phyloP scores from a whole-genome alignment of 2,797 vertebrate genomes.

The Ceryle rudis region DNA sequence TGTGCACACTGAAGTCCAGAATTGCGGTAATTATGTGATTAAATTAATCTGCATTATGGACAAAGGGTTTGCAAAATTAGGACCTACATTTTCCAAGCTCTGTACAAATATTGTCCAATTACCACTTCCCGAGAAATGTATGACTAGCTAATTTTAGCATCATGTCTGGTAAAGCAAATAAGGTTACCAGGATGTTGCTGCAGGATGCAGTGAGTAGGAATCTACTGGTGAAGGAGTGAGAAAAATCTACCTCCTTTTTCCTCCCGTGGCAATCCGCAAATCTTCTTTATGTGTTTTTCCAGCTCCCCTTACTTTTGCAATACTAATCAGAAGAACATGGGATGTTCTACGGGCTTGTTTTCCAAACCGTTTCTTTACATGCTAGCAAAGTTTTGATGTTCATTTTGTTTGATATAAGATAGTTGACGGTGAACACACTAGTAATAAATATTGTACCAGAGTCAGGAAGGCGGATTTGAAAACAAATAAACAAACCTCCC shows the following conservation, averaged over 20 bases:
- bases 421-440: background rate
- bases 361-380: background rate
- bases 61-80: constrained; percentile 67
- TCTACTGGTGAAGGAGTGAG: background rate
- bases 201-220: background rate
- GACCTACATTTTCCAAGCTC: constrained; percentile 57
- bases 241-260: constrained; percentile 9
- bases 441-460: background rate
- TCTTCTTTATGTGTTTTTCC: background rate
- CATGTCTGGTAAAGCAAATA: constrained; percentile 45
- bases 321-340: background rate
- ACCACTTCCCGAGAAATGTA: constrained; percentile 41
- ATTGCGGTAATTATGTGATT: constrained; percentile 60
- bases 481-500: background rate
- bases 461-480: background rate
- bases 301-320: background rate
- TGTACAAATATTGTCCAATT: constrained; percentile 71
- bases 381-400: background rate
- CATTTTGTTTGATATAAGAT: background rate
- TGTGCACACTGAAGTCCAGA: constrained; percentile 38
- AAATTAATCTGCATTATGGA: constrained; percentile 58
- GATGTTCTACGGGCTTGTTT: background rate
- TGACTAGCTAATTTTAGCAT: constrained; percentile 45
- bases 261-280: background rate
- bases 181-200: constrained; percentile 6